Base-by-base conservation (phyloP, 2,888 invertebrate species). In the Melangyna quadrimaculata region DNA sequence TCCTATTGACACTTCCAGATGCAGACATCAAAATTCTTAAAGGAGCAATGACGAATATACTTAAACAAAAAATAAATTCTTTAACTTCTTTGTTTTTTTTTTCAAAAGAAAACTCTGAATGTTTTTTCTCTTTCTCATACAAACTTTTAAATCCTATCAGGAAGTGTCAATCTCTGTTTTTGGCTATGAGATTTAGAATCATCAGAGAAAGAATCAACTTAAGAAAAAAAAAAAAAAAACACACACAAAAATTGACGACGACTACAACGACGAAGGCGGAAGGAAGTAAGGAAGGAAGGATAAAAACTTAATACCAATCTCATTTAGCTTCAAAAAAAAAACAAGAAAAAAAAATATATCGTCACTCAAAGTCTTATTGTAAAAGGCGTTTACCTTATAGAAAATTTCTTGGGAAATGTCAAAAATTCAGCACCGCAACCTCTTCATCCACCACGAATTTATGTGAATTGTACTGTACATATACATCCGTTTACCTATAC, bases 221-320 rank as follows among this genome's bases (percentile, higher is more conserved):
- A 69, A 77, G 59, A 53, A 32, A 43, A 77, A n/a, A n/a, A n/a
- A n/a, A n/a, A n/a, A n/a, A n/a, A n/a, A n/a, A n/a, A n/a, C n/a
- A n/a, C n/a, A n/a, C n/a, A n/a, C n/a, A n/a, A n/a, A n/a, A n/a
- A n/a, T n/a, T 19, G 45, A 72, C 24, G 69, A 63, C 57, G 48
- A 53, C 24, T 63, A 55, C 43, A 43, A 75, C 14, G 37, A 55
- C 9, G 51, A 61, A 40, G 27, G 40, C 17, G 27, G 29, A 29
- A 9, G 55, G 55, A 51, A 69, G 55, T 4, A 48, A 61, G 69
- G 74, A 59, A 67, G 80, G 72, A 82, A 71, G 81, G 71, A 82
- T 82, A 72, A 59, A n/a, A 63, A 75, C 84, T 82, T 77, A 55
- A 84, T 72, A 69, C 80, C 84, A 84, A 84, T 84, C 84, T 67